Evolutionary conservation across 1,140 invertebrate genomes (phyloP), one percentile per base, ranked within the genome.

Genomic region (Reticulitermes speratus): DNA sequence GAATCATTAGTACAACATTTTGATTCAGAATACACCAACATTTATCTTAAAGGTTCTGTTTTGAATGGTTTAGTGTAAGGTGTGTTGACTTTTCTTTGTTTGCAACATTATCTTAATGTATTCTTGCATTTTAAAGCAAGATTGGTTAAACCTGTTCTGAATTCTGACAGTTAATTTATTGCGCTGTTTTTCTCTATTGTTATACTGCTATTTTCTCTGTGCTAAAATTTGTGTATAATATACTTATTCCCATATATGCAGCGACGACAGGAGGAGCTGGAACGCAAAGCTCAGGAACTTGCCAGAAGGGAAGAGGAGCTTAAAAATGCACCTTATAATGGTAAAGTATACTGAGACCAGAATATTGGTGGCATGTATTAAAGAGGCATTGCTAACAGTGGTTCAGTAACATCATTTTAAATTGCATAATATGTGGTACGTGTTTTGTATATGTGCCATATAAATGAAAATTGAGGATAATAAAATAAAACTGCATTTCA

Each of bases 301-400:
- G 96, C 96, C 87, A 94, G 97, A 88, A 94, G 97, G 90, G 98
- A 98, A 90, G 97, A 97, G 89, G 97, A 98, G 91, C 91, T 99
- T 86, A 93, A 95, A 87, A 94, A 95, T 88, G 93, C 94, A 38
- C 92, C 95, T 85, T 95, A 94, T 88, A 93, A 93, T 91, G 92
- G 94, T 95, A 90, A 91, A 83, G 86, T 85, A 81, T 75, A 16
- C 6, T 75, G 5, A 75, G 11, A 55, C 8, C 19, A 21, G 52
- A 55, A 55, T 6, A 55, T 55, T 55, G 52, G 14, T 55, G 52
- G 52, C 19, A 19, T 55, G 52, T 55, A 55, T 21, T 16, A 55
- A 21, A 16, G 14, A 19, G 52, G 2, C 14, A 16, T 55, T 55
- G 52, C 3, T 16, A 48, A 7, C 45, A 55, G 52, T 55, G 19